Evolutionary conservation across 2,113 vertebrate genomes (phyloP), one percentile per base, ranked within the genome.

Genomic region (Gymnogyps californianus): DNA sequence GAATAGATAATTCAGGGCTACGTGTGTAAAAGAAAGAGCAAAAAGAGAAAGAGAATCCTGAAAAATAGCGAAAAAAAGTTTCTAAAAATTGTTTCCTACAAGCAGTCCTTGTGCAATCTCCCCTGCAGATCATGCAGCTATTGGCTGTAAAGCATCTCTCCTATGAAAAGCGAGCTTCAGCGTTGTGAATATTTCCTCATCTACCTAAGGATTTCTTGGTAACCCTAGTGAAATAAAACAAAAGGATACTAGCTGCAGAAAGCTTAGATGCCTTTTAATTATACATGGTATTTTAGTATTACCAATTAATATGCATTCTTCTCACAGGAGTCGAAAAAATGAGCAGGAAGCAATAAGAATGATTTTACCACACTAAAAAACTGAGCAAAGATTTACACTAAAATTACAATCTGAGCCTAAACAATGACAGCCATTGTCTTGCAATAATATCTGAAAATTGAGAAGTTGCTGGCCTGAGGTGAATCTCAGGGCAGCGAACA

Each of bases 391-490:
- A 91, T 70, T 93, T 96, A 71, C 66, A 71, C 76, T 65, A 95
- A 96, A 95, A 97, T 87, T 70, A 89, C 82, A 96, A 95, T 90
- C 83, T 59, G 42, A 95, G 62, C 87, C 65, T 83, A 82, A 95
- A 97, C 94, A 96, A 94, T 97, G 90, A 93, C 93, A 72, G 58
- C 40, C 66, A 94, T 94, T 97, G 94, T 96, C 94, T 97, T 91
- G 85, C 85, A 69, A 88, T 97, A 97, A 95, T 59, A 93, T 97
- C 86, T 96, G 93, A 94, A 98, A 98, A 97, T 92, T 64, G 92
- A 98, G 90, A 97, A 97, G 96, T 93, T 95, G 77, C 81, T 95
- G 83, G 96, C 93, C 92, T 85, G 95, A 96, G 95, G 96, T 98
- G 93, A 98, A 96, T 93, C 91, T 91, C 94, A 83, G 98, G 94